Evolutionary conservation across 2,113 vertebrate genomes (phyloP).

Genomic region (Clarias batrachus): DNA sequence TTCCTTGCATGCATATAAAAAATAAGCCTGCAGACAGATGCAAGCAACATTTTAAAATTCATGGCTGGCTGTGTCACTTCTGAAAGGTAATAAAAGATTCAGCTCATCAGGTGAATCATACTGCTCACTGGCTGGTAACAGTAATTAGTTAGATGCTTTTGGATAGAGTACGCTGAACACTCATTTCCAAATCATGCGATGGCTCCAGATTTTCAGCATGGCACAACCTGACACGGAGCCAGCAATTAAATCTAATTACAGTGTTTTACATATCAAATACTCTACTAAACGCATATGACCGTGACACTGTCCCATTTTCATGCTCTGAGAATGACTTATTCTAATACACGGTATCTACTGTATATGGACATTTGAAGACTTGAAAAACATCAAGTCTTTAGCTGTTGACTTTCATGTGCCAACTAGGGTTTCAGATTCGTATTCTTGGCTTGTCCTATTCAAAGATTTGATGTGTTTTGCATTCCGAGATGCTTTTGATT

Average conservation of each 20-base stretch:
- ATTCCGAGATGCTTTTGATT: neutral
- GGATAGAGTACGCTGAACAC: neutral
- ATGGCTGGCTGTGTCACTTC: slow-evolving; percentile 55
- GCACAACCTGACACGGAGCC: slow-evolving; percentile 45
- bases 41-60: slow-evolving; percentile 53
- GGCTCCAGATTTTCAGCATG: slow-evolving; percentile 50
- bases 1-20: neutral
- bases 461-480: neutral
- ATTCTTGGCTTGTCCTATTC: neutral
- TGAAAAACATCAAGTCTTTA: neutral
- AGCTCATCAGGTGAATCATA: slow-evolving; percentile 55
- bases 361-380: neutral
- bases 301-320: neutral
- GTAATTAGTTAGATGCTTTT: slow-evolving; percentile 61
- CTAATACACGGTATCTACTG: neutral
- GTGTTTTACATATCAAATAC: slow-evolving; percentile 46
- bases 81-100: slow-evolving; percentile 56
- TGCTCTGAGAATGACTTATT: slow-evolving; percentile 3
- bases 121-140: slow-evolving; percentile 48
- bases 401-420: neutral
- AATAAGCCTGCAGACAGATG: neutral
- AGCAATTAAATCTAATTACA: slow-evolving; percentile 66
- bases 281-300: neutral
- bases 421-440: neutral
- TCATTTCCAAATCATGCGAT: slow-evolving; percentile 14